These are phyloP conservation scores for Phacellophora camtschatica DNA, from an alignment of 30 jellyfish, hydroid and myxozoan genomes.

Conservation along the genomic window DNA sequence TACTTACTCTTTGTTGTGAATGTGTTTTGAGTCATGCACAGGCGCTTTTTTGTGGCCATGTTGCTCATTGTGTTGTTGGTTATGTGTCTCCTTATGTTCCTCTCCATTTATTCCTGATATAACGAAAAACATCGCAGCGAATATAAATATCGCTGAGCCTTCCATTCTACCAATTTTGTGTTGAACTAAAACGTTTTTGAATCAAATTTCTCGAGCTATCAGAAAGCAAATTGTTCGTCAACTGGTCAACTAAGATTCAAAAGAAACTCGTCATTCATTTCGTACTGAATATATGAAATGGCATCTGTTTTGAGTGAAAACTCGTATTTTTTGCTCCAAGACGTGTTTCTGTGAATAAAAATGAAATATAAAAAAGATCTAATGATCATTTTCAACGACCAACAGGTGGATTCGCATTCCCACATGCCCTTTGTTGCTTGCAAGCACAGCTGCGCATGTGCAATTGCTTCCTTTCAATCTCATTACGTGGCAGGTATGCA, in stretches of 20 bases:
- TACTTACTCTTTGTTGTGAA: constrained; percentile 95
- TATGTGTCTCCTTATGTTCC: not conserved
- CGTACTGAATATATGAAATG: no score
- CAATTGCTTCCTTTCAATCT: not conserved
- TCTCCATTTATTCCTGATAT: not conserved
- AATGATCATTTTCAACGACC: not conserved
- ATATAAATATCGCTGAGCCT: no score
- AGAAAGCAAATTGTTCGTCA: not conserved
- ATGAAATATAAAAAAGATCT: not conserved
- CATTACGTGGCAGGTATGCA: constrained; percentile 66
- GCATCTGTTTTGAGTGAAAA: no score
- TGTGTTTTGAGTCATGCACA: constrained; percentile 84
- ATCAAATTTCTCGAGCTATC: not conserved
- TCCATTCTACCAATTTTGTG: no score
- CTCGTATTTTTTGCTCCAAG: no score
- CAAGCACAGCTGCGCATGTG: constrained; percentile 71
- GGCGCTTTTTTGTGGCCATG: constrained; percentile 63
- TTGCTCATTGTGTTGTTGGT: not conserved
- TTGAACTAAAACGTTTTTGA: not conserved
- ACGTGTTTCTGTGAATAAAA: no score
- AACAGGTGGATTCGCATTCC: constrained; percentile 61
- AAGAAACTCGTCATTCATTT: no score
- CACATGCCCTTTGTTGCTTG: constrained; percentile 66
- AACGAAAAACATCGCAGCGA: not conserved
- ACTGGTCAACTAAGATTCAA: no score